These are phyloP conservation scores for Salvelinus sp. DNA, from an alignment of 2,113 vertebrate species.

Conservation along the genomic window DNA sequence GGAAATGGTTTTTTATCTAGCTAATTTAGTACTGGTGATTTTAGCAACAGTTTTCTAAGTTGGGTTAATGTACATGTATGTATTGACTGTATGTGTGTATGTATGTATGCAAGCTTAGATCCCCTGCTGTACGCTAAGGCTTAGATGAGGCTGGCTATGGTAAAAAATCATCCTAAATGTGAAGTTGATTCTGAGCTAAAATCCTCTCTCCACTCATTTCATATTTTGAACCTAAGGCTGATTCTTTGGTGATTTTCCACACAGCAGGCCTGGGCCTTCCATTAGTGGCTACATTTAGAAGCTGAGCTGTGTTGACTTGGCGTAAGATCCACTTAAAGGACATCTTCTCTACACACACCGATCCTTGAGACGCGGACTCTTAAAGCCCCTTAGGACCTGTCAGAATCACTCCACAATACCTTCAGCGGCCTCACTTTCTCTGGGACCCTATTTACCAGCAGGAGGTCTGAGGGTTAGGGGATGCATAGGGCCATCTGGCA, in stretches of 20 bases:
- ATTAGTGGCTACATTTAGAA: slow-evolving; percentile 50
- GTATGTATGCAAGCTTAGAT: slow-evolving; percentile 3
- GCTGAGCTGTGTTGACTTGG: slow-evolving; percentile 22
- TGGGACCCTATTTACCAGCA: slow-evolving; percentile 14
- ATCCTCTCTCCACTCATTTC: slow-evolving; percentile 50
- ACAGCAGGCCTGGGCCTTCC: slow-evolving; percentile 52
- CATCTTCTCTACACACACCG: slow-evolving; percentile 40
- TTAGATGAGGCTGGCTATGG: slow-evolving; percentile 42
- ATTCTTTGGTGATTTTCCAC: slow-evolving; percentile 69
- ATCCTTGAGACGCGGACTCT: not conserved
- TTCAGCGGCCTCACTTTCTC: slow-evolving; percentile 44
- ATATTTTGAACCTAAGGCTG: slow-evolving; percentile 67
- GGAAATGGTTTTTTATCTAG: no score
- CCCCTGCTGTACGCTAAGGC: slow-evolving; percentile 15
- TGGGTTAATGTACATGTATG: not conserved
- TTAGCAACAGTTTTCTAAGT: not conserved
- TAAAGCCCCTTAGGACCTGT: not conserved
- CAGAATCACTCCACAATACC: not conserved
- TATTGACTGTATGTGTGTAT: not conserved
- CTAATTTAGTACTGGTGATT: no score
- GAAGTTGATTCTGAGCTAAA: slow-evolving; percentile 60
- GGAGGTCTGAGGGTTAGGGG: slow-evolving; percentile 1
- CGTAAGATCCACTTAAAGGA: slow-evolving; percentile 50
- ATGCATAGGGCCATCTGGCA: slow-evolving; percentile 27
- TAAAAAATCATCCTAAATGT: slow-evolving; percentile 28